phyloP scores from a whole-genome alignment of 2,888 invertebrate genomes.

The Heterodera filipjevi region DNA sequence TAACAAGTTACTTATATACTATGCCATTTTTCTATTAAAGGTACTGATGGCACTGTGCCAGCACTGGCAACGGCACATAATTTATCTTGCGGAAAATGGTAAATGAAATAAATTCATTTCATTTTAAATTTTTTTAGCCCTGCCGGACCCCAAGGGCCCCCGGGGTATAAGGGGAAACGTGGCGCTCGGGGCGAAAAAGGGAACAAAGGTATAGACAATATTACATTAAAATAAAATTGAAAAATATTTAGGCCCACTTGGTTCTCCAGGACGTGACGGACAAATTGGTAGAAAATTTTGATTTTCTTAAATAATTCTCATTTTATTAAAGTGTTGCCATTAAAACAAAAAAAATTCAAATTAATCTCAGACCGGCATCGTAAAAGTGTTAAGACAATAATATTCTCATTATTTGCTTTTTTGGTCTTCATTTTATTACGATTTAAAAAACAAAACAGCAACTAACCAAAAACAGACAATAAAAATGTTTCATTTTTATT shows the following conservation, averaged over 20 bases:
- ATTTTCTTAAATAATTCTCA: neutral
- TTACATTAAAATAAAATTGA: neutral
- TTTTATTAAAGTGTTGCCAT: too few relatives aligned
- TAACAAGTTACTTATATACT: too few relatives aligned
- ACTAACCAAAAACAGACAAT: too few relatives aligned
- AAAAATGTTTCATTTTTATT: too few relatives aligned
- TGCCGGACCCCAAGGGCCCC: constrained; percentile 47
- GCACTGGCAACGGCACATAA: neutral
- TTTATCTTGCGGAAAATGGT: neutral
- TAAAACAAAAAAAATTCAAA: too few relatives aligned
- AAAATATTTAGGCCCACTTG: neutral
- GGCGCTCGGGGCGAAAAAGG: constrained; percentile 58
- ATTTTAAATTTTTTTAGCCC: constrained; percentile 44
- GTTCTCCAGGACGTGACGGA: constrained; percentile 21
- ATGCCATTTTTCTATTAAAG: too few relatives aligned
- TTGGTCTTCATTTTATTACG: too few relatives aligned
- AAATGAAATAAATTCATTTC: neutral
- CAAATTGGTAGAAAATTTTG: neutral
- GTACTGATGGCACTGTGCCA: neutral
- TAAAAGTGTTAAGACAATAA: too few relatives aligned
- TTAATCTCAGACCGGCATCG: too few relatives aligned
- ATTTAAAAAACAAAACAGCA: too few relatives aligned
- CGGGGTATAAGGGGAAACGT: constrained; percentile 54
- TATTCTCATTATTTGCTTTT: too few relatives aligned
- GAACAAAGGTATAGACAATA: constrained; percentile 44